phyloP scores from a whole-genome alignment of 92 coral and sea anemone species.

The Heliopora coerulea region DNA sequence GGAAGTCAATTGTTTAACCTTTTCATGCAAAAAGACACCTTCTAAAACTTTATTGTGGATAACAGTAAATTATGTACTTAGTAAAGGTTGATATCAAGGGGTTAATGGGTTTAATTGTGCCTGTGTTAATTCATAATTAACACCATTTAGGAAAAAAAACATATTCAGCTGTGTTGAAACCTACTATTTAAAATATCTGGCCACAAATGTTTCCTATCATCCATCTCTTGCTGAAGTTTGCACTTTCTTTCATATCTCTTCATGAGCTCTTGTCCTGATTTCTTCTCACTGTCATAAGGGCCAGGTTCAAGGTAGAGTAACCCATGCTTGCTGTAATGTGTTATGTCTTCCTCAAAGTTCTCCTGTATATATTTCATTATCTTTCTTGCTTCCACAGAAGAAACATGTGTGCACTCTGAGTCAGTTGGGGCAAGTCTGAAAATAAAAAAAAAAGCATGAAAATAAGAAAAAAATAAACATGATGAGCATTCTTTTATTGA shows the following conservation, averaged over 20 bases:
- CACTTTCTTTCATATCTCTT: slow-evolving; percentile 84
- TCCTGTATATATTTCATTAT: slow-evolving; percentile 65
- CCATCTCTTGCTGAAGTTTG: slow-evolving; percentile 76
- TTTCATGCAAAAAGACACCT: too few relatives aligned
- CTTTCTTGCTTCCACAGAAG: slow-evolving; percentile 57
- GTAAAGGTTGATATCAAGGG: too few relatives aligned
- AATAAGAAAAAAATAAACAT: too few relatives aligned
- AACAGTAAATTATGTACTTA: too few relatives aligned
- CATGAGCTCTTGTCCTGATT: slow-evolving; percentile 93
- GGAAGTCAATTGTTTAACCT: too few relatives aligned
- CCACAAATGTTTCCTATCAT: slow-evolving; percentile 67
- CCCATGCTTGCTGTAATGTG: slow-evolving; percentile 92
- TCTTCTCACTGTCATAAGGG: slow-evolving; percentile 81
- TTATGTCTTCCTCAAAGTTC: slow-evolving; percentile 81
- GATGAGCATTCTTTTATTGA: neutral
- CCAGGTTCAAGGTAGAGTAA: slow-evolving; percentile 86
- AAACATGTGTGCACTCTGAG: slow-evolving; percentile 75
- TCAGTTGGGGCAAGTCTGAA: slow-evolving; percentile 58
- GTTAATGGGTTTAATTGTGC: too few relatives aligned
- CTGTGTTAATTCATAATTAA: too few relatives aligned
- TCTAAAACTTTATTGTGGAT: too few relatives aligned
- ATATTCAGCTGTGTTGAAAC: too few relatives aligned
- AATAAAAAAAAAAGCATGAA: too few relatives aligned
- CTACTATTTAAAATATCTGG: slow-evolving; percentile 83
- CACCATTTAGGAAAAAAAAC: too few relatives aligned